Evolutionary conservation across 2,888 invertebrate genomes (phyloP), one percentile per base, ranked within the genome.

Genomic region (Chymomyza caudatula): DNA sequence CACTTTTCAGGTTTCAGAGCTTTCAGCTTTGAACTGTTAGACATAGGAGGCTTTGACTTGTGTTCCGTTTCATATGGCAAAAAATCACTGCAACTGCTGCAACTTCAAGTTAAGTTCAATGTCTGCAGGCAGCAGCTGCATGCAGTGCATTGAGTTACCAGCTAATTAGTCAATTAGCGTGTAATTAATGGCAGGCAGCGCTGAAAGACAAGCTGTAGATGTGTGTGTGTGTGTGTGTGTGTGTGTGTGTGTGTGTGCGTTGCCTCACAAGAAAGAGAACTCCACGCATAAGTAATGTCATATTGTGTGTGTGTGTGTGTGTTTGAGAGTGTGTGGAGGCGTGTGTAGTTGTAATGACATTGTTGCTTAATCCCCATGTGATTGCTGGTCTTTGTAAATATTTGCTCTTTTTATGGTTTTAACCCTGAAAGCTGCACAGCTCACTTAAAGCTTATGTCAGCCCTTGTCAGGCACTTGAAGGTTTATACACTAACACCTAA

Each of bases 161-260:
- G 22, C 57, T 70, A 74, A 85, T 74, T 78, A 71, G 57, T 49
- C 53, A 44, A n/a, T n/a, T n/a, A 63, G 69, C 68, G 57, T 69
- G 57, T 69, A 71, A 74, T 77, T 59, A 62, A 69, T 69, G 60
- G 54, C 52, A 59, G 25, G 44, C 57, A 63, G 17, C 19, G 47
- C 54, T 44, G 23, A 53, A 56, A 29, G 29, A 29, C 29, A 13
- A 17, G 44, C 44, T 44, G 2, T 13, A 11, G 8, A 17, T 44
- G 44, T 13, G n/a, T 44, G 11, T 5, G 15, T 43, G 43, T 43
- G 6, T 5, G 43, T 11, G 13, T 43, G 4, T 43, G 43, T 3
- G 3, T 43, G 43, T 43, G 43, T 3, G 43, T 43, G 43, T 43
- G 43, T 43, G 43, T 3, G 43, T 43, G 43, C 6, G 44, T 17